Evolutionary conservation across 2,888 invertebrate species (phyloP), one percentile per base, ranked within the genome.

Genomic region (Leptinotarsa tumamoca): DNA sequence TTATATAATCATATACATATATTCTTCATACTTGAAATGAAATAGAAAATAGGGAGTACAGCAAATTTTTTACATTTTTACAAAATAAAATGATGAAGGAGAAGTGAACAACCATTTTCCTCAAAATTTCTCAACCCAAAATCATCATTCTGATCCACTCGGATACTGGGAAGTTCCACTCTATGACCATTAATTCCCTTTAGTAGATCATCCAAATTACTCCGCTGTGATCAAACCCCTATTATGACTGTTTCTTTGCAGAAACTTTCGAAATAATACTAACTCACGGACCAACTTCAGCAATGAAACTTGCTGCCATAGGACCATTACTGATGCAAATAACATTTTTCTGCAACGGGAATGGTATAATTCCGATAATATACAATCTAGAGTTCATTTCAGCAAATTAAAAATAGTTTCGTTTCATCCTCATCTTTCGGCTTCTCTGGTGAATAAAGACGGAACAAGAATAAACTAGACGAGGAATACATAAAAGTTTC

Each of bases 321-420:
- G 10, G 43, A n/a, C 58, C 27, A 63, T 63, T 63, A 63, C 43
- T 33, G 33, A 63, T 63, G 27, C 15, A 27, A 33, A 63, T 63
- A 63, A 63, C 63, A 33, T 63, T 63, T 63, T 63, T 63, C 63
- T 43, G 63, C 43, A 63, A n/a, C 7, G 58, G 27, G 15, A 58
- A 58, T 58, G 63, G 63, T 27, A 63, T 63, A 63, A 63, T 63
- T 63, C 63, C 14, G 63, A 43, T 63, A n/a, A 63, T 33, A 63
- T 33, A 63, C 43, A 63, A 33, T 43, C 63, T 10, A 43, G 33
- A 43, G 63, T 33, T 63, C 63, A n/a, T 63, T 43, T 63, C 33
- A 43, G 43, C 17, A 63, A n/a, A 63, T 63, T 63, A 63, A n/a
- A 63, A 33, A 63, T n/a, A 18, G 63, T 63, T 63, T 43, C 43